Percentiles rank a stretch among this genome's conserved stretches.
phyloP scores from a whole-genome alignment of 2,888 invertebrate species.

The Ichneumoninae sp. region DNA sequence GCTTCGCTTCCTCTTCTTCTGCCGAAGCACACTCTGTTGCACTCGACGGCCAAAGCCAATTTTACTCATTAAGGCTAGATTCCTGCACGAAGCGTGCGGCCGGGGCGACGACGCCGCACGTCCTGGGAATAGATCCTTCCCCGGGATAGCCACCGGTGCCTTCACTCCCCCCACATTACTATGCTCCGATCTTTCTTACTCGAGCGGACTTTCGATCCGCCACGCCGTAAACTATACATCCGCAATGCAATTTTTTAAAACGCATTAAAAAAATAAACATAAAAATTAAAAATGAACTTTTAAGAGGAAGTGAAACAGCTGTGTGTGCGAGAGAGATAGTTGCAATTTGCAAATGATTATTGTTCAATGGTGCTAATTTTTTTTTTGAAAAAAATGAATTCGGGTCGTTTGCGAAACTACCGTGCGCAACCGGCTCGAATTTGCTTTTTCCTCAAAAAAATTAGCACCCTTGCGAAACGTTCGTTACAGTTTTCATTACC shows the following conservation, averaged over 20 bases:
- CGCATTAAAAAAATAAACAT: not conserved
- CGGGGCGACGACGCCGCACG: conserved; percentile 63
- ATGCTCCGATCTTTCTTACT: conserved; percentile 15
- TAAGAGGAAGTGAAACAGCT: too few species aligned
- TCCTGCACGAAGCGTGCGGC: conserved; percentile 79
- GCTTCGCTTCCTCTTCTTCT: conserved; percentile 44
- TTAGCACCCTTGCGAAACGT: too few species aligned
- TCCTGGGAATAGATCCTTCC: conserved; percentile 78
- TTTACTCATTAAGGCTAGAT: conserved; percentile 84
- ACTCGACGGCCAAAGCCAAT: conserved; percentile 72
- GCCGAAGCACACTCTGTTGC: conserved; percentile 42
- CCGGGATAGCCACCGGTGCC: conserved; percentile 76
- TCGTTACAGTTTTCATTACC: too few species aligned
- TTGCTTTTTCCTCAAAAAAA: too few species aligned
- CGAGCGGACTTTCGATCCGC: conserved; percentile 7
- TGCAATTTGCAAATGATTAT: too few species aligned
- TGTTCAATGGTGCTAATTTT: too few species aligned
- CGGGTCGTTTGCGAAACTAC: too few species aligned
- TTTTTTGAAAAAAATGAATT: too few species aligned
- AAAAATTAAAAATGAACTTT: too few species aligned
- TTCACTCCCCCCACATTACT: conserved; percentile 60
- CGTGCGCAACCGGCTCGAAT: too few species aligned
- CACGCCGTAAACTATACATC: not conserved
- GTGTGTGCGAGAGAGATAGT: too few species aligned
- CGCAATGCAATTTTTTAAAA: not conserved